A percentile compares a stretch with the other conserved stretches of the same genome.
Conservation (phyloP, 2,113 vertebrate genomes). For the Ptychochromis oligacanthus region DNA sequence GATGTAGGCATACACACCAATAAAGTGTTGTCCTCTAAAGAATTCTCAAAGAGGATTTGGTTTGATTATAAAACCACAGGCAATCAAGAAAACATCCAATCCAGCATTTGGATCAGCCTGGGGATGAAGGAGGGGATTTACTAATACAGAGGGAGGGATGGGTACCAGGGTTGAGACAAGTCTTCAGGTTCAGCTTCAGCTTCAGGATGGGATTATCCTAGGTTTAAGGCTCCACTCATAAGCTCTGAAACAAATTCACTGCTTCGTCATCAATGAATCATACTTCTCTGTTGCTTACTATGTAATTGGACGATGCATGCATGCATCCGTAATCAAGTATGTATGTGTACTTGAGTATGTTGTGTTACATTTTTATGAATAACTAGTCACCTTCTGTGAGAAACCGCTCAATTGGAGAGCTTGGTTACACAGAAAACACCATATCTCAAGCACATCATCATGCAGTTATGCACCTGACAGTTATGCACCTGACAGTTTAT, state of each 20-base stretch:
- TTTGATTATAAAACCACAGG: conserved; percentile 52
- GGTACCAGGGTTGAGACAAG: neutral
- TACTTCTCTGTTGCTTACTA: neutral
- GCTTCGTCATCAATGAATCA: conserved; percentile 30
- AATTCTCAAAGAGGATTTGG: conserved; percentile 70
- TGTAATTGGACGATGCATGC: neutral
- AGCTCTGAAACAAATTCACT: conserved; percentile 1
- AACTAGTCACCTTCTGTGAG: neutral
- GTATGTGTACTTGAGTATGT: neutral
- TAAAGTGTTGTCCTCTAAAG: conserved; percentile 57
- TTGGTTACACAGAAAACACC: neutral
- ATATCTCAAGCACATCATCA: neutral
- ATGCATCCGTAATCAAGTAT: too few species aligned
- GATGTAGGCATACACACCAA: conserved; percentile 19
- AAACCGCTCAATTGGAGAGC: neutral
- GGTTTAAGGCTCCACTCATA: conserved; percentile 25
- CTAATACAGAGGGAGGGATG: conserved; percentile 35
- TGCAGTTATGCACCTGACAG: neutral
- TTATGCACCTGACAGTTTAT: too few species aligned
- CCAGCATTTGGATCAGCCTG: conserved; percentile 47
- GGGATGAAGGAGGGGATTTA: conserved; percentile 70
- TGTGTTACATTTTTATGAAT: neutral
- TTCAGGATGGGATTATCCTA: conserved; percentile 51
- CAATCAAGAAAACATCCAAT: conserved; percentile 71
- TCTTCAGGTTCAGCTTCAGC: conserved; percentile 43